A percentile compares a stretch with the other conserved stretches of the same genome.
These are phyloP conservation scores for Drosophila punjabiensis DNA, from an alignment of 1,140 invertebrate genomes.

Conservation along the genomic window DNA sequence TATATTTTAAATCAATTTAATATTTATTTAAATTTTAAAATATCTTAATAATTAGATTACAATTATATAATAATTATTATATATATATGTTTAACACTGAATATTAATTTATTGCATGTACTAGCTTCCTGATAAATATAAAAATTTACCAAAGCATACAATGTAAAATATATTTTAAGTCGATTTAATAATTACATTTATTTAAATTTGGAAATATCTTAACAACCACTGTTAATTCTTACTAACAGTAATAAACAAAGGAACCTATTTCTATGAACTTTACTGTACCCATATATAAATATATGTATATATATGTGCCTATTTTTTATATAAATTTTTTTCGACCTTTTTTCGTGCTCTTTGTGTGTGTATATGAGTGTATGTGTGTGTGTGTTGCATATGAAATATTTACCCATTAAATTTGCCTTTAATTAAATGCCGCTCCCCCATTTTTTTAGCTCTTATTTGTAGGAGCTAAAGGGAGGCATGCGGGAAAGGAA, in stretches of 20 bases:
- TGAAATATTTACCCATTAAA: slow-evolving; percentile 83
- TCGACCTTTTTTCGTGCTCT: slow-evolving; percentile 12
- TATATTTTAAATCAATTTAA: no score
- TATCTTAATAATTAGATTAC: no score
- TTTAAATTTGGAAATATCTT: no score
- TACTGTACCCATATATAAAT: slow-evolving; percentile 15
- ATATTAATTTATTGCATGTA: no score
- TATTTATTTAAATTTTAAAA: no score
- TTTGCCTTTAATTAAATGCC: slow-evolving; percentile 83
- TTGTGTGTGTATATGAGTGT: slow-evolving; percentile 9
- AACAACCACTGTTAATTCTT: not conserved
- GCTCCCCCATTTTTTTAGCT: slow-evolving; percentile 25
- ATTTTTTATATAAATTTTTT: slow-evolving; percentile 41
- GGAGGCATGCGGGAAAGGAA: not conserved
- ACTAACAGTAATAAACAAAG: no score
- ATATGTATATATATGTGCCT: slow-evolving; percentile 1
- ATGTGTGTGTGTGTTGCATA: slow-evolving; percentile 37
- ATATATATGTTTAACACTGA: no score
- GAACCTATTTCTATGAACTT: not conserved
- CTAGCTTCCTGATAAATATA: no score
- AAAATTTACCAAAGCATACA: no score
- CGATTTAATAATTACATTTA: no score
- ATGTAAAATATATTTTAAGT: no score
- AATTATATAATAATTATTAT: no score
- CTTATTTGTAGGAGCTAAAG: slow-evolving; percentile 19